Conservation (phyloP, 2,797 vertebrate genomes). For the Enteromius fasciolatus region DNA sequence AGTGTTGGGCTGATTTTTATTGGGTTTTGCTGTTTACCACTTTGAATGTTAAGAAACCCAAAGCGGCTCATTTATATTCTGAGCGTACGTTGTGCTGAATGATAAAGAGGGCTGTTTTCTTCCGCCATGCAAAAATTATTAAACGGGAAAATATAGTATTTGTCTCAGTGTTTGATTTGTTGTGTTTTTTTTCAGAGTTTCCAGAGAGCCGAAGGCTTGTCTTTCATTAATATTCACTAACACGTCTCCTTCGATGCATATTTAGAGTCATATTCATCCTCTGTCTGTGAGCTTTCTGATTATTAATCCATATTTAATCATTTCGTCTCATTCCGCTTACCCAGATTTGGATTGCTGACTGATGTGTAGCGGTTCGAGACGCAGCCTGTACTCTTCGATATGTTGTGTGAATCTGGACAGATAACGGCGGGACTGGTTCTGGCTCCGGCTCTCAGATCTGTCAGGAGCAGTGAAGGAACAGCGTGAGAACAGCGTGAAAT, state of each 20-base stretch:
- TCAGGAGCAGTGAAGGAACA: slow-evolving; percentile 53
- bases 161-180: slow-evolving; percentile 70
- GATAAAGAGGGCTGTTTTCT: slow-evolving; percentile 75
- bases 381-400: slow-evolving; percentile 56
- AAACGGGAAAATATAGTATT: slow-evolving; percentile 71
- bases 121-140: slow-evolving; percentile 73
- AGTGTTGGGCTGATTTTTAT: slow-evolving; percentile 77
- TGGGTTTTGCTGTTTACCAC: slow-evolving; percentile 80
- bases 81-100: slow-evolving; percentile 70
- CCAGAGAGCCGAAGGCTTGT: slow-evolving; percentile 56
- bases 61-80: slow-evolving; percentile 71
- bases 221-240: slow-evolving; percentile 57
- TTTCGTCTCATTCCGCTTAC: slow-evolving; percentile 37
- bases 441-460: slow-evolving; percentile 57
- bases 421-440: slow-evolving; percentile 43
- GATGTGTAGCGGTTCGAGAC: slow-evolving; percentile 26
- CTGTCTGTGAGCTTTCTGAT: slow-evolving; percentile 64
- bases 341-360: slow-evolving; percentile 51
- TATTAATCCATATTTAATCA: slow-evolving; percentile 57
- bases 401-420: slow-evolving; percentile 61
- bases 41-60: slow-evolving; percentile 72
- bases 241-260: slow-evolving; percentile 46
- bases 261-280: slow-evolving; percentile 52
- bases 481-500: slow-evolving; percentile 57
- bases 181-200: slow-evolving; percentile 64